Base-by-base conservation (phyloP, 1,140 invertebrate genomes). In the Sarcophaga bullata region DNA sequence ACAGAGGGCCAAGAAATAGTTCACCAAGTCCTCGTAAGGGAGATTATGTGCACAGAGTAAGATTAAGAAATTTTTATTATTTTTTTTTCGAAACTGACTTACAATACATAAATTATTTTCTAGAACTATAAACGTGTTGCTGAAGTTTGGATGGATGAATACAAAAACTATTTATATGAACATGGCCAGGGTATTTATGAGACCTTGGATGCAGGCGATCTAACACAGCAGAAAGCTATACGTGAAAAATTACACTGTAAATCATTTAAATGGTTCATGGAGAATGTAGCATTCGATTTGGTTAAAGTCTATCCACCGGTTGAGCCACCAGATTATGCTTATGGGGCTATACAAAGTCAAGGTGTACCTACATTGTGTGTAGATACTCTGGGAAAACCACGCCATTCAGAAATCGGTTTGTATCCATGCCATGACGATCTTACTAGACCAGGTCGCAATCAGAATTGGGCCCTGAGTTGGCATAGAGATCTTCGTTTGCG, bases 111-210 rank as follows among this genome's bases (percentile, higher is more conserved):
- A 52, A 62, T 73, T 80, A 84, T 85, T 52, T 84, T 87, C 15
- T 85, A 96, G 95, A 94, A 99, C 93, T 95, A 98, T 92, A 91
- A 95, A 90, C 92, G 98, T 58, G 95, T 98, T 6, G 98, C 97
- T 2, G 97, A 98, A 88, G 97, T 99, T 1, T 99, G 98, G 98
- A 99, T 99, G 98, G 98, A 99, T 90, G 97, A 98, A 86, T 99
- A 98, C 88, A 96, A 96, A n/a, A 92, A 98, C 84, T 95, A 94
- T 89, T 89, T 99, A 82, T 99, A 99, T 90, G 91, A 93, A 72
- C 92, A 95, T 11, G 91, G 94, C 15, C 95, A 97, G 0, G 86
- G 86, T 4, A 94, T 96, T 86, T 97, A 97, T 87, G 92, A 93
- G 37, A 88, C 91, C 13, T 92, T 97, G 4, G 92, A 96, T 90